A percentile compares a stretch with the other conserved stretches of the same genome.
These are phyloP conservation scores for Lytechinus variegatus DNA, from an alignment of 35 echinoderm and acorn worm species.

Conservation along the genomic window DNA sequence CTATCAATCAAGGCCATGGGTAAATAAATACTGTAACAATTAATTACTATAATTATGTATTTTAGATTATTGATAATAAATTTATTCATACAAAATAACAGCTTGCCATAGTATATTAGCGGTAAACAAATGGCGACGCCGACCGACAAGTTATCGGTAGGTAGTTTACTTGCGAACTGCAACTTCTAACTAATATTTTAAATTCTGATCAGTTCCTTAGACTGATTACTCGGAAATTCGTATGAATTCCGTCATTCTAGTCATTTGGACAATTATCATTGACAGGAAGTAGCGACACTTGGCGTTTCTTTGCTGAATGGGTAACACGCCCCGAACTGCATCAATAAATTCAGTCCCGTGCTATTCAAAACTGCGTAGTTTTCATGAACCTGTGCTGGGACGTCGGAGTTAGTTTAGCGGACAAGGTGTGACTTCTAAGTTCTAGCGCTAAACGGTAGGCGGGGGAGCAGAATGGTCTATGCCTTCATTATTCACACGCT, in stretches of 20 bases:
- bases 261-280: not conserved
- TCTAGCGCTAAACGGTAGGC: not conserved
- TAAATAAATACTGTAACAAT: too few relatives aligned
- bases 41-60: too few relatives aligned
- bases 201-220: not conserved
- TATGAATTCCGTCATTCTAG: not conserved
- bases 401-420: not conserved
- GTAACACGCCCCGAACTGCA: constrained; percentile 33
- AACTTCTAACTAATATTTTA: not conserved
- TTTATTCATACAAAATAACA: not conserved
- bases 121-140: not conserved
- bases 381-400: not conserved
- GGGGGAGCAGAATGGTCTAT: constrained; percentile 63
- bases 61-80: not conserved
- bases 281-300: not conserved
- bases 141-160: not conserved
- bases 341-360: not conserved
- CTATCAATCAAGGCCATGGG: not conserved
- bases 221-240: not conserved
- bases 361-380: not conserved
- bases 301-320: not conserved
- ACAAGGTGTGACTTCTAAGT: not conserved
- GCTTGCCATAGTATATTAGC: not conserved
- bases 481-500: constrained; percentile 81
- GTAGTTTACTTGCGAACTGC: not conserved